Evolutionary conservation across 1,140 invertebrate species (phyloP).

Genomic region (Cotesia vestalis): DNA sequence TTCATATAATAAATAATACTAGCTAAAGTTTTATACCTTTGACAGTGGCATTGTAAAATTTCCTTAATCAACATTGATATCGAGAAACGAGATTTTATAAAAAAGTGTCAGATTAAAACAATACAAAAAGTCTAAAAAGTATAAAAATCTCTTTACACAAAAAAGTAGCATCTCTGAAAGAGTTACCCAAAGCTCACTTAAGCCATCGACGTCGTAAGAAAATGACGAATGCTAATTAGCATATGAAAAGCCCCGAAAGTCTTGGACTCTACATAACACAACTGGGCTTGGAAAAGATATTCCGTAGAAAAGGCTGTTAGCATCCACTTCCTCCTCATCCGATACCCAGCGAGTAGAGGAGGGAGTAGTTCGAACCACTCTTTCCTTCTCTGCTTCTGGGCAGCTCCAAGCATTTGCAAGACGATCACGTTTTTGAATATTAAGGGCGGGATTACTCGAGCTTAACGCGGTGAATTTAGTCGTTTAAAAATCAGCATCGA

Average conservation of each 20-base stretch:
- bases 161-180: conserved; percentile 17
- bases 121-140: too few relatives aligned
- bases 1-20: too few relatives aligned
- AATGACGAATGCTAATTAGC: conserved; percentile 68
- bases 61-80: too few relatives aligned
- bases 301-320: background rate
- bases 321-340: background rate
- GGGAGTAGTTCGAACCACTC: background rate
- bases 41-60: too few relatives aligned
- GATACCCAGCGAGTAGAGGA: too few relatives aligned
- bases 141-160: background rate
- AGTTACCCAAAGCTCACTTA: conserved; percentile 58
- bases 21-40: too few relatives aligned
- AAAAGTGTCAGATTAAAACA: too few relatives aligned
- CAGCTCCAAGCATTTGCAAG: conserved; percentile 58
- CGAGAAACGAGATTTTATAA: too few relatives aligned
- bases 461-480: conserved; percentile 66
- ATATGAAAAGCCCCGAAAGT: conserved; percentile 61
- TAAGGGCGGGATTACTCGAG: conserved; percentile 65
- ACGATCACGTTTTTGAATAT: conserved; percentile 69
- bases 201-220: conserved; percentile 60
- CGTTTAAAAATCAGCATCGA: conserved; percentile 58
- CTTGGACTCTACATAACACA: conserved; percentile 12
- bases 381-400: conserved; percentile 40
- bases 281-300: background rate